These are phyloP conservation scores for Gambusia affinis DNA, from an alignment of 2,113 vertebrate species.

Conservation along the genomic window DNA sequence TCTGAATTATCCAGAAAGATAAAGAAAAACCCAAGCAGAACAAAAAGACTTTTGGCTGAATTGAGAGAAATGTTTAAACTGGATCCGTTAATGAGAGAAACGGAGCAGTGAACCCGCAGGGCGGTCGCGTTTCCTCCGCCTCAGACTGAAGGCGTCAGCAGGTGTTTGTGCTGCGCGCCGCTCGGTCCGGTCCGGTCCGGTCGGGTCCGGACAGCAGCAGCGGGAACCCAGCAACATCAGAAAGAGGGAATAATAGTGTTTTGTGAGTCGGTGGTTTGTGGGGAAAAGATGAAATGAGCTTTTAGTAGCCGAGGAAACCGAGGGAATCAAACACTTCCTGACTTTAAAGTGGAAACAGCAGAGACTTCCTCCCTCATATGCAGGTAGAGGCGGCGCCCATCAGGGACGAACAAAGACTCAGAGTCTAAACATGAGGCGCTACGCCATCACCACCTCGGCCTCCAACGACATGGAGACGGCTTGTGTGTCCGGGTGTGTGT, in stretches of 20 bases:
- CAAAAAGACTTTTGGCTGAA: background rate
- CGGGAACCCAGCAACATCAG: constrained; percentile 32
- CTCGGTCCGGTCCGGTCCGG: constrained; percentile 46
- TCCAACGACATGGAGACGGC: constrained; percentile 12
- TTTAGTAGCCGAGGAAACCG: constrained; percentile 55
- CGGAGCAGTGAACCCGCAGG: constrained; percentile 11
- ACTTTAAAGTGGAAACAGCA: constrained; percentile 74
- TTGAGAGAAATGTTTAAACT: background rate
- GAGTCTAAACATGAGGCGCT: constrained; percentile 76
- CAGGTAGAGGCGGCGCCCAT: constrained; percentile 74
- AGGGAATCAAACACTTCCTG: constrained; percentile 81
- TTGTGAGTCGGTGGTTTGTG: constrained; percentile 53
- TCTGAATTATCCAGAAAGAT: background rate
- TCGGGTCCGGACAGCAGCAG: background rate
- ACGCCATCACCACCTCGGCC: constrained; percentile 54
- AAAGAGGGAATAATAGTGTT: constrained; percentile 40
- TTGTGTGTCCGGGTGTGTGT: constrained; percentile 60
- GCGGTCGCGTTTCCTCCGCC: background rate
- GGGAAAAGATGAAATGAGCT: constrained; percentile 60
- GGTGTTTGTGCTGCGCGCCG: constrained; percentile 63
- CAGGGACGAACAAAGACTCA: constrained; percentile 68
- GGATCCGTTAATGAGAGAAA: background rate
- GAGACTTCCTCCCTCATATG: constrained; percentile 81
- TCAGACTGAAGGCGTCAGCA: constrained; percentile 33
- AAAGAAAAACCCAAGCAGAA: background rate